These are phyloP conservation scores for Hippopotamyrus pictus DNA, from an alignment of 2,797 vertebrate genomes.

Conservation along the genomic window DNA sequence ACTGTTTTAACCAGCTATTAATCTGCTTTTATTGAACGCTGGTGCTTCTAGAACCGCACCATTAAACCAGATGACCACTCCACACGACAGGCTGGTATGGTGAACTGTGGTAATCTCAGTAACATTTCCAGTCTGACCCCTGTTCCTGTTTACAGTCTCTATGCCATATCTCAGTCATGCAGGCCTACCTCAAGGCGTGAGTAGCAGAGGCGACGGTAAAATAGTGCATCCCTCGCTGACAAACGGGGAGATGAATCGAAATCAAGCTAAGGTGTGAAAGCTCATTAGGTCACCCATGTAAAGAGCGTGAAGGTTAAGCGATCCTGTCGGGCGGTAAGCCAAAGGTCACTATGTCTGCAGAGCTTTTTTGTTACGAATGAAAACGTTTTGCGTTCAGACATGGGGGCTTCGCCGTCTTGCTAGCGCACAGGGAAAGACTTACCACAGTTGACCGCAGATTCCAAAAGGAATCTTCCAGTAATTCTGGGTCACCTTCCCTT, in stretches of 20 bases:
- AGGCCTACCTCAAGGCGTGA: not conserved
- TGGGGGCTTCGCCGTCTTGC: not conserved
- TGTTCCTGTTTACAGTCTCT: conserved; percentile 29
- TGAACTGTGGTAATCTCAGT: conserved; percentile 29
- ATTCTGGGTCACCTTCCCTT: conserved; percentile 44
- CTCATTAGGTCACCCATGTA: not conserved
- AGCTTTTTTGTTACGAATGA: not conserved
- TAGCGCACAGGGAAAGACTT: not conserved
- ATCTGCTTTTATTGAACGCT: not conserved
- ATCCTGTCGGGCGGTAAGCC: not conserved
- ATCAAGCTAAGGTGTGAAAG: not conserved
- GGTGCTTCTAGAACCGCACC: not conserved
- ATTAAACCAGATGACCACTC: conserved; percentile 23
- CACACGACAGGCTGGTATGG: conserved; percentile 25
- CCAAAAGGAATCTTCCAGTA: conserved; percentile 2
- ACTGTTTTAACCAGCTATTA: not conserved
- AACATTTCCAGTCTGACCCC: conserved; percentile 13
- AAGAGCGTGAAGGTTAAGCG: not conserved
- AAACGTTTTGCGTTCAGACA: not conserved
- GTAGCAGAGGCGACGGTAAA: not conserved
- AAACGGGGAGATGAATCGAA: not conserved
- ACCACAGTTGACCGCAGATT: not conserved
- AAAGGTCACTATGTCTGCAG: not conserved
- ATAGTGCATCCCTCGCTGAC: not conserved
- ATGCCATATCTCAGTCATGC: conserved; percentile 20